Base-by-base conservation (phyloP, 37 sponge, comb jelly and placozoan species). In the Dysidea cf. avara region DNA sequence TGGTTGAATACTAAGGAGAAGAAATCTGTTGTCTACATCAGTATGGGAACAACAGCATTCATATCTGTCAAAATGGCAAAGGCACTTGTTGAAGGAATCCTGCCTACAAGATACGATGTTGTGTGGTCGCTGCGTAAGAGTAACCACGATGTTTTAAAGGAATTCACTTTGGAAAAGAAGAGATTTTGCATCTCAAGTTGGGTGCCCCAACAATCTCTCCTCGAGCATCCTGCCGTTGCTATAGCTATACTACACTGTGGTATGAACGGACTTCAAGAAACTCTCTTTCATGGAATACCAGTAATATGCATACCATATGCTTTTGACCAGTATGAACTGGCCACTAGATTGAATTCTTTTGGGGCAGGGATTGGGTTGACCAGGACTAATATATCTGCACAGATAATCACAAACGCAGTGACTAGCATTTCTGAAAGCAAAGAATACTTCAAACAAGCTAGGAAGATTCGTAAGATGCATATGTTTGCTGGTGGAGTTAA, bases 191-290 rank as follows among this genome's bases (percentile, higher is more conserved):
- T 74, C 20, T 13, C 75, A 11, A 22, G 21, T 31, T 74, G 75
- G 75, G 49, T 74, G 38, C 60, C 75, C 30, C 75, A 74, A 36
- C 7, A 61, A 39, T 22, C 75, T 18, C 9, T 74, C 26, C 56
- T 74, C 20, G 46, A 74, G 40, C 75, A 74, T 39, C 14, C 11
- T 7, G 21, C 62, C 38, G 29, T 59, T 40, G 49, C 49, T 17
- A 56, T 74, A 26, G 62, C 75, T 40, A 74, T 74, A 13, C 47
- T 74, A 6, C 75, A 74, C 22, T 74, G 75, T 74, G 75, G 75
- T 43, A 5, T 74, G 31, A 49, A 49, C n/a, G 62, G 75, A 9
- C 62, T 74, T 17, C 75, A 74, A 31, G 75, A 74, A 31, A 47
- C 75, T 12, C 38, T 74, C 16, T 59, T 39, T n/a, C 12, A 60